Evolutionary conservation across 2,797 vertebrate species (phyloP), one percentile per base, ranked within the genome.

Genomic region (Apodemus agrarius): DNA sequence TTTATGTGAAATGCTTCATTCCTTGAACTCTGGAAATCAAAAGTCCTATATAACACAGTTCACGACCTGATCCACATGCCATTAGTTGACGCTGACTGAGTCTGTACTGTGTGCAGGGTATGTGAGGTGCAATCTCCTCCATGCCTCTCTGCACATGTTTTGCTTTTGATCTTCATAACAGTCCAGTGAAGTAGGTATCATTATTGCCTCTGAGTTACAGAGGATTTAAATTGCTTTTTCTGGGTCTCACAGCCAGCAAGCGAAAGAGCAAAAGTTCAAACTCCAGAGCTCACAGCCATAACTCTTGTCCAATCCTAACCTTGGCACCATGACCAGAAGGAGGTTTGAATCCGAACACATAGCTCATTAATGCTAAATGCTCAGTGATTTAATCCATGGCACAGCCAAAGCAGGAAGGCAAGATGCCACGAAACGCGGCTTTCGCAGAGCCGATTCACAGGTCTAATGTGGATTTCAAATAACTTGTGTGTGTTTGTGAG

Each of bases 381-480:
- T 93, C 96, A 91, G 69, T 92, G 89, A 93, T 95, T 93, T 96
- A 95, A 89, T 75, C 85, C 78, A 76, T 94, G 83, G 75, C 95
- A 95, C 75, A 95, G 83, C 75, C 95, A 97, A 97, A 93, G 19
- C 78, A 92, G 69, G 74, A 95, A 96, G 94, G 82, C 78, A 92
- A 21, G 90, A 89, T 97, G 95, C 92, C 95, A 97, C 57, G 95
- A 97, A 95, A 97, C n/a, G 6, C 67, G 92, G 46, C 86, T 97
- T 98, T 97, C 75, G 85, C 93, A 97, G 96, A 97, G 97, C 80
- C 90, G 83, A 96, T 97, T 98, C 83, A 69, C 90, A 98, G 87
- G 90, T 75, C 95, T 97, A 97, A 86, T 75, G 59, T 97, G 96
- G 96, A 92, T 97, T 98, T 97, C 97, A 98, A 98, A 95, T 95